Percentiles rank a stretch among this genome's conserved stretches.
Conservation (phyloP, 2,113 vertebrate species). For the Lathamus discolor region DNA sequence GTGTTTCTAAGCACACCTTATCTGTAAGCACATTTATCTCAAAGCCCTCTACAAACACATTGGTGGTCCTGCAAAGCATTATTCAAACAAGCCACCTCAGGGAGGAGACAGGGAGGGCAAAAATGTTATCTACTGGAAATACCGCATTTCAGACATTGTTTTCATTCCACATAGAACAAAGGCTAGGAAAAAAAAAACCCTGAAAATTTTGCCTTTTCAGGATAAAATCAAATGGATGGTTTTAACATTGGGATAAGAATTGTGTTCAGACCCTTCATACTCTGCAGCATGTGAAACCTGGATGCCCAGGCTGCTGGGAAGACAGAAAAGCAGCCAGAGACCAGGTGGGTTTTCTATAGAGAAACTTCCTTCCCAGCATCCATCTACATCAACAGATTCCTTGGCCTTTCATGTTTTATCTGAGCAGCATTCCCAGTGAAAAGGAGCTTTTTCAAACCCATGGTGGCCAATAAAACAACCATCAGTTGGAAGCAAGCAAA, state of each 20-base stretch:
- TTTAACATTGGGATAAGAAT: not conserved
- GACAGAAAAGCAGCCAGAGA: not conserved
- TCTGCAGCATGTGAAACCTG: not conserved
- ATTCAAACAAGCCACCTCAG: constrained; percentile 1
- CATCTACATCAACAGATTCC: not conserved
- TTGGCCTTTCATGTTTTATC: not conserved
- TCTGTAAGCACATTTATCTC: constrained; percentile 34
- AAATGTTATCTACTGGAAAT: constrained; percentile 27
- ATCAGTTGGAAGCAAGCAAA: fast-evolving
- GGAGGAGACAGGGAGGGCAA: not conserved
- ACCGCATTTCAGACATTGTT: constrained; percentile 34
- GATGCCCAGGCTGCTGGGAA: not conserved
- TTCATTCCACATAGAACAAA: constrained; percentile 10
- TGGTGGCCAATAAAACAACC: not conserved
- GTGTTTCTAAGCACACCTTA: constrained; percentile 11
- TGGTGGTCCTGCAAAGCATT: constrained; percentile 1
- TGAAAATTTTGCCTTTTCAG: not conserved
- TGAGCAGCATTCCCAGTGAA: not conserved
- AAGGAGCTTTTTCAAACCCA: not conserved
- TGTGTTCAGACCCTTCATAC: not conserved
- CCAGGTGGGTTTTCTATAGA: not conserved
- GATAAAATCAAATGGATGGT: not conserved
- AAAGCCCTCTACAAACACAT: not conserved
- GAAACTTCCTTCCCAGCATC: not conserved
- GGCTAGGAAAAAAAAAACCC: not conserved